These are phyloP conservation scores for Gadopsis bispinosus DNA, from an alignment of 2,797 vertebrate genomes.

Conservation along the genomic window DNA sequence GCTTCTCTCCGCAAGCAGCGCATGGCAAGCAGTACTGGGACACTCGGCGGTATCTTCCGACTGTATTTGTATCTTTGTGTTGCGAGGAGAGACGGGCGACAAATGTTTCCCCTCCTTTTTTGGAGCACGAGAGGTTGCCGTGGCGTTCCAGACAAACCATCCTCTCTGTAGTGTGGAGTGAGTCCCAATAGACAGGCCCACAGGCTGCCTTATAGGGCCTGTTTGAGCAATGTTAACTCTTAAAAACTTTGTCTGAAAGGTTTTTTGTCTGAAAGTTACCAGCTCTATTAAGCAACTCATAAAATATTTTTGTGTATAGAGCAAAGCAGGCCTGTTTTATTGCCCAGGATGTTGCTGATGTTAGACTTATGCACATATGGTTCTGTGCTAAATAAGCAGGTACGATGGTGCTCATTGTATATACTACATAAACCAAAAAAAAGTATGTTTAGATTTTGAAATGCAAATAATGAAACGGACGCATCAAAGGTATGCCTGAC, in stretches of 20 bases:
- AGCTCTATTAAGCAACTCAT: constrained; percentile 55
- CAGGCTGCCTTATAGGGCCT: constrained; percentile 73
- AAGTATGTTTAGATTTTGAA: neutral
- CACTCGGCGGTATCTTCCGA: constrained; percentile 1
- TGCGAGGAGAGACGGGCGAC: constrained; percentile 37
- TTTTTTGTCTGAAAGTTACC: constrained; percentile 46
- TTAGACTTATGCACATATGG: neutral
- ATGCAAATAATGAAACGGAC: neutral
- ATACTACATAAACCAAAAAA: neutral
- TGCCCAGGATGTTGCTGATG: constrained; percentile 10
- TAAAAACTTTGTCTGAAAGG: constrained; percentile 32
- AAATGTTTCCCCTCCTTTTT: constrained; percentile 83
- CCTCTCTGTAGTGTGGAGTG: constrained; percentile 57
- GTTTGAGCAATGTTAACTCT: constrained; percentile 50
- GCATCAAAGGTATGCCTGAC: neutral
- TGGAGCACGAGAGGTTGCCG: constrained; percentile 66
- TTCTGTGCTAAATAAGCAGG: neutral
- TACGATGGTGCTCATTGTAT: neutral
- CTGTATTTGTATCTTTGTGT: constrained; percentile 57
- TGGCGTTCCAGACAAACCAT: constrained; percentile 53
- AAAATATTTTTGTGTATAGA: constrained; percentile 47
- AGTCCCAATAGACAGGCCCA: constrained; percentile 54
- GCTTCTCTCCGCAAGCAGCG: constrained; percentile 21
- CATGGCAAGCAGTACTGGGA: constrained; percentile 6
- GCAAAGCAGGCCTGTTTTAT: constrained; percentile 17